Evolutionary conservation across 2,113 vertebrate genomes (phyloP).

Genomic region (Bujurquina vittata): DNA sequence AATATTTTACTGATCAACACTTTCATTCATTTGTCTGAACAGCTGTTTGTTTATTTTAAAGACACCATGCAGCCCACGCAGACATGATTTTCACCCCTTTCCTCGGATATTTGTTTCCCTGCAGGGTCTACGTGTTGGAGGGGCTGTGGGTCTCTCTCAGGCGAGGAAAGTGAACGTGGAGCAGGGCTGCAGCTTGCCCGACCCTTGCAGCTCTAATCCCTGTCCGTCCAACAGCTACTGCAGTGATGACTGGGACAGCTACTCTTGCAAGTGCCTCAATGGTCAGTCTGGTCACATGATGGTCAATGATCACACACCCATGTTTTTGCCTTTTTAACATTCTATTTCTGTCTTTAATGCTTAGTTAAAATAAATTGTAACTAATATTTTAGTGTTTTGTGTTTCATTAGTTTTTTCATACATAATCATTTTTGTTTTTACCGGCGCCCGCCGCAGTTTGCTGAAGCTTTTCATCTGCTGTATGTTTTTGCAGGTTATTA

Average conservation of each 20-base stretch:
- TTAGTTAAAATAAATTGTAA: background rate
- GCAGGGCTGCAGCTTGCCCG: slow-evolving; percentile 85
- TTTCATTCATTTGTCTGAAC: background rate
- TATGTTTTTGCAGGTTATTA: slow-evolving; percentile 84
- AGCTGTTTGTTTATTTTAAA: background rate
- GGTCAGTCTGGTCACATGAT: slow-evolving; percentile 74
- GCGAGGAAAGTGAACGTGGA: slow-evolving; percentile 86
- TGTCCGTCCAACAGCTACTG: slow-evolving; percentile 91
- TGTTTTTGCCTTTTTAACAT: background rate
- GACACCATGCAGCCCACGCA: background rate
- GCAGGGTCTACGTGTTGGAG: slow-evolving; percentile 87
- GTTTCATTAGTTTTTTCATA: background rate
- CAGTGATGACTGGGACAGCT: slow-evolving; percentile 89
- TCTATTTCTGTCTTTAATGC: background rate
- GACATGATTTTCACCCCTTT: background rate
- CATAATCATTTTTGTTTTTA: background rate
- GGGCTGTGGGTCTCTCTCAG: slow-evolving; percentile 80
- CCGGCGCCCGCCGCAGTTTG: background rate
- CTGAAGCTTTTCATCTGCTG: background rate
- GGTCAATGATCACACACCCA: background rate
- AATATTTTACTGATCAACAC: too few relatives aligned
- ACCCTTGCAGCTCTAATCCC: slow-evolving; percentile 89
- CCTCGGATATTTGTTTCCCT: background rate
- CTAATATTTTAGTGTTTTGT: background rate
- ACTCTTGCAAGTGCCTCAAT: slow-evolving; percentile 88